Evolutionary conservation across 2,888 invertebrate species (phyloP).

Genomic region (Tuta absoluta): DNA sequence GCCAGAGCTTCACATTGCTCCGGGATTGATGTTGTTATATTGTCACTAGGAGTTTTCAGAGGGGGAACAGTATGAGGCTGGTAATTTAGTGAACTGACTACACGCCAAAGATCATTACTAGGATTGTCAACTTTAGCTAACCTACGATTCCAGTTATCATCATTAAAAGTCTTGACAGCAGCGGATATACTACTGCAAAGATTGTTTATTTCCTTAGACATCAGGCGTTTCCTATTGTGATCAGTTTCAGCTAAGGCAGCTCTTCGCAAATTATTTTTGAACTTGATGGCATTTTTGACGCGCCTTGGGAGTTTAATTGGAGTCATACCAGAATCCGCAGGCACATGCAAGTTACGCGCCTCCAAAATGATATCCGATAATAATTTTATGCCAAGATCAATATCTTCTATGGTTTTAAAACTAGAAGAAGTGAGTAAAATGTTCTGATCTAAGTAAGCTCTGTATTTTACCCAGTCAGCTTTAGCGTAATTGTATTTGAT

Average conservation of each 20-base stretch:
- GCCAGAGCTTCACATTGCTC: constrained; percentile 6
- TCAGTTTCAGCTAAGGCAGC: too few relatives aligned
- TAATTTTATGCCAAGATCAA: neutral
- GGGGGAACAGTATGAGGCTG: neutral
- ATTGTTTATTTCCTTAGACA: neutral
- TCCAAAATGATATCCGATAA: neutral
- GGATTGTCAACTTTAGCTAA: neutral
- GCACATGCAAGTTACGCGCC: neutral
- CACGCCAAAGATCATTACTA: neutral
- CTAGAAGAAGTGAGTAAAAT: neutral
- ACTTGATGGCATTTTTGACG: neutral
- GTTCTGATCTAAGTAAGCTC: neutral
- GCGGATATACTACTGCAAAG: neutral
- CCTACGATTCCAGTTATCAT: neutral
- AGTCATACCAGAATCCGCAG: neutral
- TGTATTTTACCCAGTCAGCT: neutral
- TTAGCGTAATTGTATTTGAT: neutral
- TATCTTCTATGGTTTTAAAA: neutral
- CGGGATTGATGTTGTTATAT: neutral
- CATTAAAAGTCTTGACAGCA: neutral
- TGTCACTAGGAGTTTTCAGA: neutral
- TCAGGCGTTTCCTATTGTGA: neutral
- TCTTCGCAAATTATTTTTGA: neutral
- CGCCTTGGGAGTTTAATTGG: neutral
- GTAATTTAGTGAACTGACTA: neutral